Evolutionary conservation across 2,797 vertebrate species (phyloP).

Genomic region (Podargus strigoides): DNA sequence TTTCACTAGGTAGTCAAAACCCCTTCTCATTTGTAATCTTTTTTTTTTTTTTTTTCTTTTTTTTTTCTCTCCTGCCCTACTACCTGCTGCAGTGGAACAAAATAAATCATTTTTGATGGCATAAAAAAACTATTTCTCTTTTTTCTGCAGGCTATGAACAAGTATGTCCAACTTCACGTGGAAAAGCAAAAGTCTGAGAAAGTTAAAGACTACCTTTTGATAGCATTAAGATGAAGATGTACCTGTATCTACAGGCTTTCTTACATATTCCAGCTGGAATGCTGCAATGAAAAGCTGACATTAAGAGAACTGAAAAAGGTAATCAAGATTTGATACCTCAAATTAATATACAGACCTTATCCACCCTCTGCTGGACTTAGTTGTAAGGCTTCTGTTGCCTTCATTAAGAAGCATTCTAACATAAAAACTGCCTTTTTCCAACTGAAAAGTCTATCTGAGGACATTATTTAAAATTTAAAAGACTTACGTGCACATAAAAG

Average conservation of each 20-base stretch:
- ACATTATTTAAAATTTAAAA: background rate
- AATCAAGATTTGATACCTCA: background rate
- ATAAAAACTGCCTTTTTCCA: background rate
- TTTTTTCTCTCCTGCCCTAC: background rate
- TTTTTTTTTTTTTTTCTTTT: background rate
- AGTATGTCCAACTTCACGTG: background rate
- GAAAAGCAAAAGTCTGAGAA: background rate
- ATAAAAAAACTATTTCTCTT: background rate
- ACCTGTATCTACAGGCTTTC: background rate
- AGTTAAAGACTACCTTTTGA: background rate
- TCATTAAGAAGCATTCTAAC: background rate
- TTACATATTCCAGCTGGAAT: background rate
- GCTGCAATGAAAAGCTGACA: background rate
- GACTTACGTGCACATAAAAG: background rate
- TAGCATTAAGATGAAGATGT: background rate
- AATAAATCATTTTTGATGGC: background rate
- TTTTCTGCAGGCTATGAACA: background rate
- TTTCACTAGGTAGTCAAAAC: background rate
- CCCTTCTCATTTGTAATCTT: background rate
- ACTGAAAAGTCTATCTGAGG: background rate
- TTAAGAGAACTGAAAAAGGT: background rate
- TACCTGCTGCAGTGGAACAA: fast-evolving
- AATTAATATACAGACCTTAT: background rate
- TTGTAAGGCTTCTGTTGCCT: background rate
- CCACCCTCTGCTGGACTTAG: background rate